Conservation (phyloP, 2,888 invertebrate species). For the Sinotaia quadrata region DNA sequence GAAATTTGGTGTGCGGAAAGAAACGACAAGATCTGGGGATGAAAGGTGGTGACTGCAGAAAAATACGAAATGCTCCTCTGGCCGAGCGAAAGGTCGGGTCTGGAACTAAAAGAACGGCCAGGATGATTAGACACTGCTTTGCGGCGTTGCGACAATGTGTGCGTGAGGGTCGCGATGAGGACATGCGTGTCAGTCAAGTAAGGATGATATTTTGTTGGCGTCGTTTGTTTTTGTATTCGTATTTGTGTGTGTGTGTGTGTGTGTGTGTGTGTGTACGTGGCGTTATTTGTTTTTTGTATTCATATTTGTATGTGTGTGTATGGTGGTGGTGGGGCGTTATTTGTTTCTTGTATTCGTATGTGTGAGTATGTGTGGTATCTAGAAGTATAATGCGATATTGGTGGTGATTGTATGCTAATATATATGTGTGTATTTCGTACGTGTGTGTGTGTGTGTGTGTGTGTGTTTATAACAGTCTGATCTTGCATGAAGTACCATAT, state of each 20-base stretch:
- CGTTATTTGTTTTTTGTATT: background rate
- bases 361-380: background rate
- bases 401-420: conserved; percentile 9
- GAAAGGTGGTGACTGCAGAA: background rate
- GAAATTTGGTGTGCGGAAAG: background rate
- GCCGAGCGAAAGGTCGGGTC: background rate
- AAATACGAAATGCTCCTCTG: background rate
- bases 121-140: conserved; percentile 8
- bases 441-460: conserved; percentile 18
- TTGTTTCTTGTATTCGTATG: background rate
- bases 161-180: background rate
- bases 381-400: background rate
- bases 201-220: background rate
- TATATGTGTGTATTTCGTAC: conserved; percentile 6
- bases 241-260: background rate
- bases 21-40: background rate
- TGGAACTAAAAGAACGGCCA: background rate
- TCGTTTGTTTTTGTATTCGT: background rate
- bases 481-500: too few relatives aligned
- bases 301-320: background rate
- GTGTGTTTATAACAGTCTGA: too few relatives aligned
- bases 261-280: background rate
- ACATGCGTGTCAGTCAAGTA: background rate
- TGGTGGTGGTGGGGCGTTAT: background rate
- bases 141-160: conserved; percentile 3